Conservation (phyloP, 2,113 vertebrate genomes). For the Oryctolagus cuniculus region mOryCun1.1 NC_091448.1:3048001-3048500, state of each 20-base stretch:
- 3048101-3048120: rapidly evolving
- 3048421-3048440: rapidly evolving
- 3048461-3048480: too few relatives aligned
- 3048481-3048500: rapidly evolving
- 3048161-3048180: rapidly evolving
- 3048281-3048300: too few relatives aligned
- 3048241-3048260: too few relatives aligned
- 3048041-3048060: rapidly evolving
- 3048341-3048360: rapidly evolving
- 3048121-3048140: neutral
- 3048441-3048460: too few relatives aligned
- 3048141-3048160: too few relatives aligned
- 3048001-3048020: neutral
- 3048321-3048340: too few relatives aligned
- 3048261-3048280: too few relatives aligned
- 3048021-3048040: rapidly evolving
- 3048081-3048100: neutral
- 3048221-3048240: too few relatives aligned
- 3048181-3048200: rapidly evolving
- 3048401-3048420: neutral
- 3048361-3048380: rapidly evolving
- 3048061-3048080: neutral
- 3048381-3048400: rapidly evolving
- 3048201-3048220: neutral
- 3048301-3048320: too few relatives aligned